A percentile compares a stretch with the other conserved stretches of the same genome.
These are phyloP conservation scores for Oreochromis grahami DNA, from an alignment of 2,797 vertebrate genomes.

Conservation along the genomic window DNA sequence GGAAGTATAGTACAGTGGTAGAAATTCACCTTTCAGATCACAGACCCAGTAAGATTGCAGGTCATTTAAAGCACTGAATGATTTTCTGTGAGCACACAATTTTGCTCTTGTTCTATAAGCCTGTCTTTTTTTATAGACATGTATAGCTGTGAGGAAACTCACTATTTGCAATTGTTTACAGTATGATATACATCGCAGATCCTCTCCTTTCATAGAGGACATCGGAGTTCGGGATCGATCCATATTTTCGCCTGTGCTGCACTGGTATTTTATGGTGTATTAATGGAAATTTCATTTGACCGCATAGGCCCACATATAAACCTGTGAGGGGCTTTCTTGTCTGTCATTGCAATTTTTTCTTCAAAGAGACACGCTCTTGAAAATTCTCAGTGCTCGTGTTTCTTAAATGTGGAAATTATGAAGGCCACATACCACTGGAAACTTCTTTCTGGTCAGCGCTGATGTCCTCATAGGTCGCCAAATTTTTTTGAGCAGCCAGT, in stretches of 20 bases:
- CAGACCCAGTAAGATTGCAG: background rate
- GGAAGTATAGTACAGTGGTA: background rate
- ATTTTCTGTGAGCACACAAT: background rate
- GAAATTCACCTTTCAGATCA: background rate
- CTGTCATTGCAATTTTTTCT: conserved; percentile 23
- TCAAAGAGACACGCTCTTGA: conserved; percentile 22
- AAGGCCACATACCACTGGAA: conserved; percentile 47
- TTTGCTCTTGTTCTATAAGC: background rate
- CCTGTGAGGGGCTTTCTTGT: background rate
- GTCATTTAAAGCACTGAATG: background rate
- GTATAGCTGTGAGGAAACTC: background rate
- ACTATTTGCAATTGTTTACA: background rate
- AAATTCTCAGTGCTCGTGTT: conserved; percentile 21
- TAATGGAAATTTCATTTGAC: conserved; percentile 33
- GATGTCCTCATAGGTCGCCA: conserved; percentile 34
- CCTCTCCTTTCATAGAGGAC: conserved; percentile 15
- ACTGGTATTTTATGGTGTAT: background rate
- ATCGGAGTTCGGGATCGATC: conserved; percentile 16
- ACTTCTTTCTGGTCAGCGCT: conserved; percentile 43
- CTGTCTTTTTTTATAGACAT: background rate
- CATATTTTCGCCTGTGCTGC: background rate
- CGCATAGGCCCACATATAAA: background rate
- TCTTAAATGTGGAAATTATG: conserved; percentile 61
- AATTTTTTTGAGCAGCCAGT: conserved; percentile 13
- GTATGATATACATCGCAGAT: background rate